Conservation (phyloP, 2,797 vertebrate genomes). For the Chromobotia macracanthus region DNA sequence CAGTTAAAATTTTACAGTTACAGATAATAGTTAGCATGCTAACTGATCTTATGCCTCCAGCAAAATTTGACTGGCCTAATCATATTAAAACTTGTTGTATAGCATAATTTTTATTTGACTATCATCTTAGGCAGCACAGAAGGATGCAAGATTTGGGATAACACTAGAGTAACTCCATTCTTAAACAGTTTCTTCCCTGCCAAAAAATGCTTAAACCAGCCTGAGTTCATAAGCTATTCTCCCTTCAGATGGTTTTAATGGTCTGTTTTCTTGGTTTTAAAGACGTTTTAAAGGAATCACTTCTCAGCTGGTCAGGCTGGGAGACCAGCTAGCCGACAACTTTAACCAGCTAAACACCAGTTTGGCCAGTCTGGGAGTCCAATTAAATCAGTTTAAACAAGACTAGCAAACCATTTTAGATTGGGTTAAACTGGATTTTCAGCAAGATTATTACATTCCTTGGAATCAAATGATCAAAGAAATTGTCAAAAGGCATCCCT, state of each 20-base stretch:
- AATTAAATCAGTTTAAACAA: too few relatives aligned
- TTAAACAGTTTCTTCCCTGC: too few relatives aligned
- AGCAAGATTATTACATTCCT: not conserved
- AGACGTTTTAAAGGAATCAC: not conserved
- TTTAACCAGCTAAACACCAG: too few relatives aligned
- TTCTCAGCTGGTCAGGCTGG: not conserved
- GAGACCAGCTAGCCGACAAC: not conserved
- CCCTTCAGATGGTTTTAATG: too few relatives aligned
- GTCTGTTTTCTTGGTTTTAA: not conserved
- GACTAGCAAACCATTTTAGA: too few relatives aligned
- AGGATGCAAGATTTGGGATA: too few relatives aligned
- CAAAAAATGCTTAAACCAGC: too few relatives aligned
- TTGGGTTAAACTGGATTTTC: not conserved
- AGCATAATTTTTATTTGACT: not conserved
- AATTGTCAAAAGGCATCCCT: slow-evolving; percentile 66
- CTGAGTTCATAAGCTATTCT: too few relatives aligned
- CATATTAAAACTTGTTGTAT: not conserved
- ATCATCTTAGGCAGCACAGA: not conserved
- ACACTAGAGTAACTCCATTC: too few relatives aligned
- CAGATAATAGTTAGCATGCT: too few relatives aligned
- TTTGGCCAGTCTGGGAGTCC: too few relatives aligned
- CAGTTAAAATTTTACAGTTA: too few relatives aligned
- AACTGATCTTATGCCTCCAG: not conserved
- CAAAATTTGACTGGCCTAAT: not conserved
- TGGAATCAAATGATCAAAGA: not conserved